These are phyloP conservation scores for Drosophila sp. DNA, from an alignment of 1,140 invertebrate species.

Conservation along the genomic window DNA sequence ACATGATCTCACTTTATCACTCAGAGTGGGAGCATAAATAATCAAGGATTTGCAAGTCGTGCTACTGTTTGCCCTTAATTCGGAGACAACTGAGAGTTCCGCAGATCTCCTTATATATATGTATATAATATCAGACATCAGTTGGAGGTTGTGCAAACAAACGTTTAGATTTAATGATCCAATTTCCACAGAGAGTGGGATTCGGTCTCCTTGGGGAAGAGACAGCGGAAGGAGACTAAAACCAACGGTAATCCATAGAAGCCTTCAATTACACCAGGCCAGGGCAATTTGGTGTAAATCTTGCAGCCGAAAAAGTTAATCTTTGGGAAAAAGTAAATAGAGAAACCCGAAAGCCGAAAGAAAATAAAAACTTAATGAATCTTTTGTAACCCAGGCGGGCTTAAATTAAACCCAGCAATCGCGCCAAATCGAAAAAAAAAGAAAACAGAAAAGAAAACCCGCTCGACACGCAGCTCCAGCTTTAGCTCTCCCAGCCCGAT, in stretches of 20 bases:
- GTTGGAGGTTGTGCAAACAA: conserved; percentile 41
- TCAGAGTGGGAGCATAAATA: no score
- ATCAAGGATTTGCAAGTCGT: not conserved
- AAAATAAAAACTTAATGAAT: conserved; percentile 68
- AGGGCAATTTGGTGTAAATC: conserved; percentile 72
- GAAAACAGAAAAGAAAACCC: conserved; percentile 1
- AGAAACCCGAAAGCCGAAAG: conserved; percentile 32
- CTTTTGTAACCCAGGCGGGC: conserved; percentile 52
- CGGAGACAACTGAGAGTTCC: not conserved
- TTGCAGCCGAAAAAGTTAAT: conserved; percentile 54
- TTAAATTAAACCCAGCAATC: conserved; percentile 73
- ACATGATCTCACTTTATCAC: no score
- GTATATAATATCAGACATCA: conserved; percentile 1
- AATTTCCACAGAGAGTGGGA: conserved; percentile 48
- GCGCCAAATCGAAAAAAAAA: conserved; percentile 71
- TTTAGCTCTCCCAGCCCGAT: no score
- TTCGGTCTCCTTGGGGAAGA: conserved; percentile 20
- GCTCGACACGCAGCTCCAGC: conserved; percentile 59
- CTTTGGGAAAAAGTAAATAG: conserved; percentile 79
- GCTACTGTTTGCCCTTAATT: conserved; percentile 14
- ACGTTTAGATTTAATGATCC: conserved; percentile 70
- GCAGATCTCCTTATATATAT: not conserved
- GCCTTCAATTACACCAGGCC: conserved; percentile 40
- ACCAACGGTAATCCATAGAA: conserved; percentile 11
- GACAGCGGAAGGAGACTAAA: conserved; percentile 8